Evolutionary conservation across 2,113 vertebrate genomes (phyloP).

Genomic region (Hyla sarda): DNA sequence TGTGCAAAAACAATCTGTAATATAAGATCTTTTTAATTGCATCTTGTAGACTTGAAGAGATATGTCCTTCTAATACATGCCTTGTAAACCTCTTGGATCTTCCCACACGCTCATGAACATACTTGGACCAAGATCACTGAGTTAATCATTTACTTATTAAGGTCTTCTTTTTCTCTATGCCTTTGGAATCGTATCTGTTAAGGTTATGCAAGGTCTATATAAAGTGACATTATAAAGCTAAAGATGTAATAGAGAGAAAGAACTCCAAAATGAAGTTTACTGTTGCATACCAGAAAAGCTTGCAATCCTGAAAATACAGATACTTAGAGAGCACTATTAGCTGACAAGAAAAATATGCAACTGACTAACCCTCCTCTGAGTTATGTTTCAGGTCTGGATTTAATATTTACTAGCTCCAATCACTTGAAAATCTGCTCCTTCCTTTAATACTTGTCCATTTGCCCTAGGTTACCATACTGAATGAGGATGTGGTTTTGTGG

Average conservation of each 20-base stretch:
- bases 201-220: slow-evolving; percentile 36
- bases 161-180: neutral
- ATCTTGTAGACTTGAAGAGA: neutral
- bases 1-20: no score
- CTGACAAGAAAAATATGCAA: slow-evolving; percentile 46
- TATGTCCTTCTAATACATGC: neutral
- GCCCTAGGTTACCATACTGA: slow-evolving; percentile 58
- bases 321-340: slow-evolving; percentile 32
- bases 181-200: neutral
- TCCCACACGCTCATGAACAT: neutral
- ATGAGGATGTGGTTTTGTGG: slow-evolving; percentile 58
- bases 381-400: slow-evolving; percentile 52
- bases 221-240: neutral
- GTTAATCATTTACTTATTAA: neutral
- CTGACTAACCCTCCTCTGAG: slow-evolving; percentile 21
- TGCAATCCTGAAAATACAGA: neutral
- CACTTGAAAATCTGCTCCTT: slow-evolving; percentile 53
- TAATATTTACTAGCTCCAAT: slow-evolving; percentile 55
- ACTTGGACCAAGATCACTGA: neutral
- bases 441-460: slow-evolving; percentile 57
- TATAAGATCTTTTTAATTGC: no score
- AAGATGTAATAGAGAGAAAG: neutral
- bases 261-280: slow-evolving; percentile 24
- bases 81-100: neutral
- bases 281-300: neutral